Conservation (phyloP, 2,888 invertebrate species). For the Panzeria rudis region DNA sequence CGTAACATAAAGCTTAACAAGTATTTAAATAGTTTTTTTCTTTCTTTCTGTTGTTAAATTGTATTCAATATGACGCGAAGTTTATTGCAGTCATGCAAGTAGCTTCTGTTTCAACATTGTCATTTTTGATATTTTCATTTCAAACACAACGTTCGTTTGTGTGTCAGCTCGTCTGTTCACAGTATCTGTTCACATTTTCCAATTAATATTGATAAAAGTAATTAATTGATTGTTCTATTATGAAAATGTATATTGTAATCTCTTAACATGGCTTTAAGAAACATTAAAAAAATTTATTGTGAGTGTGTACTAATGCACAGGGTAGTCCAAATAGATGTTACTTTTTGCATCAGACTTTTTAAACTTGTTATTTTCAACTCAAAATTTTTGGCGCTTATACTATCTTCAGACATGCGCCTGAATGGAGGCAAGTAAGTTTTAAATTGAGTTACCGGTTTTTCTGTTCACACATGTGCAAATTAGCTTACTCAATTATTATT, state of each 20-base stretch:
- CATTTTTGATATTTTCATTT: not conserved
- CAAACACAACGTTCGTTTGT: not conserved
- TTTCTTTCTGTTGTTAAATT: not conserved
- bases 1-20: constrained; percentile 9
- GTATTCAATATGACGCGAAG: constrained; percentile 40
- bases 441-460: too few relatives aligned
- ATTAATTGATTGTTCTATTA: constrained; percentile 64
- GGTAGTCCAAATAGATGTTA: not conserved
- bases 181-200: constrained; percentile 58
- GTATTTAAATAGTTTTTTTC: constrained; percentile 21
- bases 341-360: not conserved
- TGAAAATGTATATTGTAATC: constrained; percentile 39
- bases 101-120: constrained; percentile 58
- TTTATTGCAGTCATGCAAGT: constrained; percentile 57
- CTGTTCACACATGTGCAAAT: too few relatives aligned
- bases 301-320: not conserved
- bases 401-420: too few relatives aligned
- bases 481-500: too few relatives aligned
- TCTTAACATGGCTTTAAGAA: constrained; percentile 17
- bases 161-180: constrained; percentile 23
- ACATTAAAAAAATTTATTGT: constrained; percentile 8
- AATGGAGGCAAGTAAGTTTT: too few relatives aligned
- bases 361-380: not conserved
- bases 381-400: too few relatives aligned
- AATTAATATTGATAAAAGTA: constrained; percentile 64